A percentile compares a stretch with the other conserved stretches of the same genome.
phyloP scores from a whole-genome alignment of 1,140 invertebrate genomes.

The Vanessa atalanta region DNA sequence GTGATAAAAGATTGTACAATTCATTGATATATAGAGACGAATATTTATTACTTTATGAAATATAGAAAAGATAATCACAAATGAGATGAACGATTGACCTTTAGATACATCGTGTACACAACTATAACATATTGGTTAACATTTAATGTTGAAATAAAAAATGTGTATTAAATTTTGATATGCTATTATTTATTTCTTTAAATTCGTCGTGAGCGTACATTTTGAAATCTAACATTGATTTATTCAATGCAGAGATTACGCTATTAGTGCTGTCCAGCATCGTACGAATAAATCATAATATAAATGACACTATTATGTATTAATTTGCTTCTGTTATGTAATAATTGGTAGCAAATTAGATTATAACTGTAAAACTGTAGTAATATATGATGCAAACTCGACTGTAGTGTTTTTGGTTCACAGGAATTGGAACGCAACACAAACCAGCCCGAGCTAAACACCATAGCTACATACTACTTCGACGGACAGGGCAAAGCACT shows the following conservation, averaged over 20 bases:
- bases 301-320: too few relatives aligned
- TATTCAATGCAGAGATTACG: not conserved
- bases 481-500: conserved; percentile 97
- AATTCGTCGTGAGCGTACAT: not conserved
- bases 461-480: conserved; percentile 97
- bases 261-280: too few relatives aligned
- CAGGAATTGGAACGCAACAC: conserved; percentile 90
- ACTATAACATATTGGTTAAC: not conserved
- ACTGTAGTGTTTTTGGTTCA: conserved; percentile 68
- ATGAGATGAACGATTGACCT: not conserved
- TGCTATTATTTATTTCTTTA: not conserved
- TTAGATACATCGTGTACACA: not conserved
- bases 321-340: not conserved
- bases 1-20: too few relatives aligned
- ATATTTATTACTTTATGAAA: not conserved
- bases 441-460: conserved; percentile 89
- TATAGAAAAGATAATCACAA: not conserved
- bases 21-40: too few relatives aligned
- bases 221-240: not conserved
- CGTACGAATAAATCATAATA: too few relatives aligned
- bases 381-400: conserved; percentile 49
- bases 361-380: conserved; percentile 15
- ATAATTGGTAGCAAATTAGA: not conserved
- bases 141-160: not conserved
- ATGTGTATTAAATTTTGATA: not conserved